Percentiles rank a stretch among this genome's conserved stretches.
Evolutionary conservation across 2,113 vertebrate genomes (phyloP).

Genomic region (Pachypanchax playfairii): DNA sequence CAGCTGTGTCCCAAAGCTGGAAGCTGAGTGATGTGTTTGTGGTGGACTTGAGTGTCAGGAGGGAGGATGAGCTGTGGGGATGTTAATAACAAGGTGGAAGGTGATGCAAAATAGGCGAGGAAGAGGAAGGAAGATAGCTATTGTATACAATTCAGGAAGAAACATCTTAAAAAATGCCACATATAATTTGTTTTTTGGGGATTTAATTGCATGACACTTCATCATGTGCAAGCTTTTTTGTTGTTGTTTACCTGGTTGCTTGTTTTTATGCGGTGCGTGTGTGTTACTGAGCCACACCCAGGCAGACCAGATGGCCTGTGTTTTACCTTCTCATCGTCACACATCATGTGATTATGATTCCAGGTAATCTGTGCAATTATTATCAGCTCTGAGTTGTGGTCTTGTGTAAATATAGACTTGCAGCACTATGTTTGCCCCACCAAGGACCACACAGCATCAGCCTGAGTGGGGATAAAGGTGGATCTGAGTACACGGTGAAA

Average conservation of each 20-base stretch:
- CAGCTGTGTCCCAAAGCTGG: slow-evolving; percentile 61
- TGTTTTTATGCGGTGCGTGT: not conserved
- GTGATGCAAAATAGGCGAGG: slow-evolving; percentile 41
- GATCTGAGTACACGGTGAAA: slow-evolving; percentile 8
- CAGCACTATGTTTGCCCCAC: slow-evolving; percentile 14
- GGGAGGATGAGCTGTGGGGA: slow-evolving; percentile 42
- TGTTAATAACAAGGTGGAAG: slow-evolving; percentile 26
- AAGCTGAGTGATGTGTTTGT: slow-evolving; percentile 60
- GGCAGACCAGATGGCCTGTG: slow-evolving; percentile 45
- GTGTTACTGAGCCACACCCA: slow-evolving; percentile 20
- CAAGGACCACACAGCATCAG: slow-evolving; percentile 30
- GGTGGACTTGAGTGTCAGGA: slow-evolving; percentile 43
- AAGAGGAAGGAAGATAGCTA: slow-evolving; percentile 8
- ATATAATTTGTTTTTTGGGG: not conserved
- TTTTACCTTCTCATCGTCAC: slow-evolving; percentile 55
- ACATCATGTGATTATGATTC: slow-evolving; percentile 61
- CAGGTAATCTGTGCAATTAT: slow-evolving; percentile 57
- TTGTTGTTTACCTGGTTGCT: not conserved
- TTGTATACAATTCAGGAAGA: not conserved
- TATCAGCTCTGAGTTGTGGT: slow-evolving; percentile 38
- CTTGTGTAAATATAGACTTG: slow-evolving; percentile 54
- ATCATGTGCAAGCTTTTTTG: not conserved
- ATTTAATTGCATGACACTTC: not conserved
- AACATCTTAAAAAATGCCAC: not conserved
- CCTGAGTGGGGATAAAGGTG: slow-evolving; percentile 2